Evolutionary conservation across 1,140 invertebrate species (phyloP).

Genomic region (Bombus waltoni): DNA sequence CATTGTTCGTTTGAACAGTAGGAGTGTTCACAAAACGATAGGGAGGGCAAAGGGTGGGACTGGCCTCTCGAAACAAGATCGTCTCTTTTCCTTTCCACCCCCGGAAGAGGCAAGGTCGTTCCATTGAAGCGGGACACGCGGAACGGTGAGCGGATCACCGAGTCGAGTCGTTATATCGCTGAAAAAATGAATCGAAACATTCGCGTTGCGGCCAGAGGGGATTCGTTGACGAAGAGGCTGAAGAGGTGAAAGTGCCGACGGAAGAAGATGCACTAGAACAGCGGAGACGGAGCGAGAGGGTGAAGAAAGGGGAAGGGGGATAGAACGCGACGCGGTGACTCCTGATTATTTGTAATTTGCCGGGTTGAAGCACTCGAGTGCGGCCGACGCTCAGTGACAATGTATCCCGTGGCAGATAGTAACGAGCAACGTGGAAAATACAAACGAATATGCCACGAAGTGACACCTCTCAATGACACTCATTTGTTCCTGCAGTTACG

Average conservation of each 20-base stretch:
- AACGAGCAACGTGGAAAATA: constrained; percentile 79
- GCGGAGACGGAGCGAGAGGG: background rate
- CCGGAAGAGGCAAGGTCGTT: background rate
- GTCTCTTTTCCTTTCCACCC: background rate
- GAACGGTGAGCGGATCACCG: constrained; percentile 39
- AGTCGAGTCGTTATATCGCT: constrained; percentile 61
- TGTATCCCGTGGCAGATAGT: constrained; percentile 75
- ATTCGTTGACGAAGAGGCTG: background rate
- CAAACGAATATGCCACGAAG: constrained; percentile 83
- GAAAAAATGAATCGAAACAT: constrained; percentile 61
- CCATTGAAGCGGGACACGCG: constrained; percentile 22
- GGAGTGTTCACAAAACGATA: background rate
- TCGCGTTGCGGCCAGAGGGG: background rate
- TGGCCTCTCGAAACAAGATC: constrained; percentile 38
- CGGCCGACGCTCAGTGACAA: constrained; percentile 78
- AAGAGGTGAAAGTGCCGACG: constrained; percentile 14
- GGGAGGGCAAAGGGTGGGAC: too few species aligned
- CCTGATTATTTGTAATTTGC: constrained; percentile 81
- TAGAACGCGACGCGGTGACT: constrained; percentile 44
- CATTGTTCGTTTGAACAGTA: background rate
- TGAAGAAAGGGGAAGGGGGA: background rate
- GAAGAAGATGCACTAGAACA: constrained; percentile 42
- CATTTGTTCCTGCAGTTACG: constrained; percentile 70
- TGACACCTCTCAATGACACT: constrained; percentile 83
- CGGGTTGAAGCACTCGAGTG: constrained; percentile 75